Evolutionary conservation across 2,797 vertebrate genomes (phyloP).

Genomic region (Acanthurus tractus): DNA sequence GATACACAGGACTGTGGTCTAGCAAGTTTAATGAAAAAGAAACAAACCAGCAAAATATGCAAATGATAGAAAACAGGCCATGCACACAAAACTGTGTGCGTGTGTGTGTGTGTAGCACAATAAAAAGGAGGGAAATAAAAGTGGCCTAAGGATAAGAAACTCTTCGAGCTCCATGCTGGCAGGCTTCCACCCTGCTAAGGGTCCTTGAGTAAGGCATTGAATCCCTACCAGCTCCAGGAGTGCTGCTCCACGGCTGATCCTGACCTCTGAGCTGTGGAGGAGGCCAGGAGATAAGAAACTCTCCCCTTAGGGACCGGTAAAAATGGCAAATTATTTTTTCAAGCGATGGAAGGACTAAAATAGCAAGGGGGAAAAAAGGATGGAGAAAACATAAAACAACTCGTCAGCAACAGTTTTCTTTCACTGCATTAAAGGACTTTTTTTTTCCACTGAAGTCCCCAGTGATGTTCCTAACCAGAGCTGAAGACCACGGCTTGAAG

Average conservation of each 20-base stretch:
- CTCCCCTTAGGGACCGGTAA: slow-evolving; percentile 35
- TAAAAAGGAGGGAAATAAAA: background rate
- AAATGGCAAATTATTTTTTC: slow-evolving; percentile 55
- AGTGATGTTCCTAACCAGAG: slow-evolving; percentile 44
- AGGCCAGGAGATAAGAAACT: slow-evolving; percentile 42
- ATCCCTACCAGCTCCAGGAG: slow-evolving; percentile 32
- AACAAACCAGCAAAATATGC: slow-evolving; percentile 26
- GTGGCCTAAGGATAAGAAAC: slow-evolving; percentile 6
- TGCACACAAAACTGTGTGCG: slow-evolving; percentile 4
- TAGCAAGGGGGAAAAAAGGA: slow-evolving; percentile 19
- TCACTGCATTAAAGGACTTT: slow-evolving; percentile 30
- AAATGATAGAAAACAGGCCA: slow-evolving; percentile 41
- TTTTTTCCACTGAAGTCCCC: slow-evolving; percentile 39
- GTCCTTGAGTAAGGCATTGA: slow-evolving; percentile 46
- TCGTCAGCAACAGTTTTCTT: slow-evolving; percentile 41
- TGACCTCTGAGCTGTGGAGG: slow-evolving; percentile 47
- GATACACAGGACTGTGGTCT: slow-evolving; percentile 13
- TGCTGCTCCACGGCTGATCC: slow-evolving; percentile 39
- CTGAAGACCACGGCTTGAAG: slow-evolving; percentile 46
- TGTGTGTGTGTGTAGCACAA: too few relatives aligned
- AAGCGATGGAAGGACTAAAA: slow-evolving; percentile 38
- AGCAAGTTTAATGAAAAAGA: slow-evolving; percentile 17
- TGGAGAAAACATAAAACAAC: slow-evolving; percentile 45
- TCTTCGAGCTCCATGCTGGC: slow-evolving; percentile 24
- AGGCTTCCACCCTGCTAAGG: slow-evolving; percentile 31